Evolutionary conservation across 2,113 vertebrate genomes (phyloP).

Genomic region (Callospermophilus lateralis): DNA sequence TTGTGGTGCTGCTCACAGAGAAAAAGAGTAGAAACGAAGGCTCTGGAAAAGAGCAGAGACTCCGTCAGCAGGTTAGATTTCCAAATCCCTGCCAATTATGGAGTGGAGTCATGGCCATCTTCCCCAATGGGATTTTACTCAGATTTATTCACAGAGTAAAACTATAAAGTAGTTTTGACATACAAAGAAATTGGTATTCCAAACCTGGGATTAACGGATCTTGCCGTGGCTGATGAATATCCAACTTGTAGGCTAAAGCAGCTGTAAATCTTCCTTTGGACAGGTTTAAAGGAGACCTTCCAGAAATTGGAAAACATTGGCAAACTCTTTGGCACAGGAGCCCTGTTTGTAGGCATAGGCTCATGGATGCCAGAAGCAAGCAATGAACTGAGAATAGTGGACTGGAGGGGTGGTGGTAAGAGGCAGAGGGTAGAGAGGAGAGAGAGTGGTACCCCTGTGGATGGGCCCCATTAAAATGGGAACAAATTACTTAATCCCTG

Average conservation of each 20-base stretch:
- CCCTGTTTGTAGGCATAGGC: not conserved
- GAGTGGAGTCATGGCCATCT: not conserved
- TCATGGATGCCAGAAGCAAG: not conserved
- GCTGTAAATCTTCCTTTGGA: not conserved
- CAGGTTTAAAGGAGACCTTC: constrained; percentile 18
- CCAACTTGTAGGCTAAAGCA: not conserved
- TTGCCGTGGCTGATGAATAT: not conserved
- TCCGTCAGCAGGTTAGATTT: not conserved
- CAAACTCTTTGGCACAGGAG: not conserved
- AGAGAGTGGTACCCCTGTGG: not conserved
- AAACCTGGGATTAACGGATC: not conserved
- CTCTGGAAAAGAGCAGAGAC: not conserved
- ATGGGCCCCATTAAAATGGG: not conserved
- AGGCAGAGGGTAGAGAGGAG: not conserved
- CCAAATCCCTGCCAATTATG: not conserved
- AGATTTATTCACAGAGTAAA: constrained; percentile 19
- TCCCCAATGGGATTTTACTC: not conserved
- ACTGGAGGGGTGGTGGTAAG: not conserved
- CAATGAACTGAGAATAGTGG: not conserved
- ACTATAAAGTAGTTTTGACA: constrained; percentile 17
- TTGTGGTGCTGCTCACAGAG: not conserved
- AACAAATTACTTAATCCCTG: not conserved
- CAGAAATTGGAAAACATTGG: not conserved
- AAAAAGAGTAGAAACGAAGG: not conserved
- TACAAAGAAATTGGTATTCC: not conserved